Percentiles rank a stretch among this genome's conserved stretches.
These are phyloP conservation scores for Myiothlypis chrysogaster DNA, from an alignment of 2,797 vertebrate genomes.

Conservation along the genomic window DNA sequence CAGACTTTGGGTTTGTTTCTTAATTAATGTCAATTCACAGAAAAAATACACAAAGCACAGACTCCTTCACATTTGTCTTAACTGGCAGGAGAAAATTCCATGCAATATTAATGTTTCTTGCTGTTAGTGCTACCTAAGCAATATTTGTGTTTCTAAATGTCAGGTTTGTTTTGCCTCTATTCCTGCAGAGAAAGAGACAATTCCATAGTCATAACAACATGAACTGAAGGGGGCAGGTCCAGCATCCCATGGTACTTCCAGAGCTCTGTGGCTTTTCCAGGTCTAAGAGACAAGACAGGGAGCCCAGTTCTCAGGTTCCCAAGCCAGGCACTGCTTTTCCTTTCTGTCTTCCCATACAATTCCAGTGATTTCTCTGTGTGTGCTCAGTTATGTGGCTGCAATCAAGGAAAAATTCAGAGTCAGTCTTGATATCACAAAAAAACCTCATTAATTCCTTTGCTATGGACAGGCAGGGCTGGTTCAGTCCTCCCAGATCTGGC, in stretches of 20 bases:
- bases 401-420: not conserved
- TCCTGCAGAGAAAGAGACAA: not conserved
- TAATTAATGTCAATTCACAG: not conserved
- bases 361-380: not conserved
- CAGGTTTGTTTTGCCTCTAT: not conserved
- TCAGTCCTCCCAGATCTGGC: not conserved
- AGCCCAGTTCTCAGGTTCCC: not conserved
- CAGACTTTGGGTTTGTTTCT: not conserved
- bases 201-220: not conserved
- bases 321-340: not conserved
- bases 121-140: not conserved
- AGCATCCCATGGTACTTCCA: accelerated
- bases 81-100: not conserved
- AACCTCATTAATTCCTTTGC: not conserved
- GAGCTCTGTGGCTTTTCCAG: not conserved
- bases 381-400: not conserved
- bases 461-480: not conserved
- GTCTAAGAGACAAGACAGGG: not conserved
- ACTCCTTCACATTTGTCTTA: not conserved
- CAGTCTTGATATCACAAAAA: not conserved
- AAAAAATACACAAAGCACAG: not conserved
- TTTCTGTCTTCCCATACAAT: not conserved
- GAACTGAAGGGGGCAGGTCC: not conserved
- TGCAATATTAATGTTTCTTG: not conserved
- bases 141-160: not conserved